Percentiles rank a stretch among this genome's conserved stretches.
Evolutionary conservation across 2,888 invertebrate species (phyloP).

Genomic region (Ctenicera cuprea): DNA sequence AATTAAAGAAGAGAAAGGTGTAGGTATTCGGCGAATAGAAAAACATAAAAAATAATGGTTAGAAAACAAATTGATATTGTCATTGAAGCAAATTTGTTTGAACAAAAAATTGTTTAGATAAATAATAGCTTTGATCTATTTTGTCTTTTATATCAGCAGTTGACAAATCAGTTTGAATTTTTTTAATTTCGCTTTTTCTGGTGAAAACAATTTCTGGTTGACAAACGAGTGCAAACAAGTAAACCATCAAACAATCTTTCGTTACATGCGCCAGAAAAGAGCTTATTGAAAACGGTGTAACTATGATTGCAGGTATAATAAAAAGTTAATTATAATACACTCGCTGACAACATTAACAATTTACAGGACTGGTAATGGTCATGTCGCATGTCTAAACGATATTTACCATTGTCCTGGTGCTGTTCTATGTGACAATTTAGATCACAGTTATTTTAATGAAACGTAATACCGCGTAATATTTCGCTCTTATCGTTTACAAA

Average conservation of each 20-base stretch:
- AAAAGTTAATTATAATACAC: slow-evolving; percentile 51
- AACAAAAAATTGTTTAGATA: too few species aligned
- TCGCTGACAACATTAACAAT: slow-evolving; percentile 51
- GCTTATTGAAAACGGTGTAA: slow-evolving; percentile 13
- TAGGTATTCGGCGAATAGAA: too few species aligned
- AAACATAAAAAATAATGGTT: too few species aligned
- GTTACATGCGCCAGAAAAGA: neutral
- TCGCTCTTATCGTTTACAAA: slow-evolving; percentile 29
- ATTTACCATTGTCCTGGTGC: slow-evolving; percentile 42
- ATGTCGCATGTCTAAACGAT: slow-evolving; percentile 50
- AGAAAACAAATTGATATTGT: too few species aligned
- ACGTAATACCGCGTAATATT: slow-evolving; percentile 31
- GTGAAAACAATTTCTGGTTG: neutral
- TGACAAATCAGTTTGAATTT: too few species aligned
- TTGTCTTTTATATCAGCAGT: too few species aligned
- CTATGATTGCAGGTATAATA: slow-evolving; percentile 38
- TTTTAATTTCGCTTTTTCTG: neutral
- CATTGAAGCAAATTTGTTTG: too few species aligned
- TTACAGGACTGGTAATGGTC: slow-evolving; percentile 49
- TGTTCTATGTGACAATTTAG: slow-evolving; percentile 44
- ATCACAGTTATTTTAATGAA: slow-evolving; percentile 43
- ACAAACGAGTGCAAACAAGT: neutral
- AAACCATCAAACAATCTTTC: neutral
- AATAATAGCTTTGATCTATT: too few species aligned
- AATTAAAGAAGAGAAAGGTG: too few species aligned